phyloP scores from a whole-genome alignment of 2,113 vertebrate genomes.

The Heterotis niloticus region DNA sequence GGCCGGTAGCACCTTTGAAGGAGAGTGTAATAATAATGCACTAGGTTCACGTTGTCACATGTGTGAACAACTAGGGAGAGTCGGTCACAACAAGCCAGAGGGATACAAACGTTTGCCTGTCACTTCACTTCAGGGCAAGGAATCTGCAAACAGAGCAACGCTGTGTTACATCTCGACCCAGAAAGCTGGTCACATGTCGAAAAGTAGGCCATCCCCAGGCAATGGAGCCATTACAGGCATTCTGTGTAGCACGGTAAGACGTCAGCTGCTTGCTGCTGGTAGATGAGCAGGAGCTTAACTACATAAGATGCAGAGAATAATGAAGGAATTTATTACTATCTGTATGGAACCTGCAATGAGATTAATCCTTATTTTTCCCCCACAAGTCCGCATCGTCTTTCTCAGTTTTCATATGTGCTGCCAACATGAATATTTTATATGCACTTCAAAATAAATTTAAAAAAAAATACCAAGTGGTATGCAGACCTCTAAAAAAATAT shows the following conservation, averaged over 20 bases:
- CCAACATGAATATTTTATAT: not conserved
- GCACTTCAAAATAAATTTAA: conserved; percentile 13
- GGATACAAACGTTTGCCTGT: too few species aligned
- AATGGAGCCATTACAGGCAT: not conserved
- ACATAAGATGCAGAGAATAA: not conserved
- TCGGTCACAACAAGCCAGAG: too few species aligned
- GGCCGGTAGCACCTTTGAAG: too few species aligned
- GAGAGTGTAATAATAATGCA: too few species aligned
- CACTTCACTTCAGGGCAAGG: too few species aligned
- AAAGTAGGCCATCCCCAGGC: not conserved
- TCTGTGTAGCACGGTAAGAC: not conserved
- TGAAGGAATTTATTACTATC: conserved; percentile 14
- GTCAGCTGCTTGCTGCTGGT: conserved; percentile 2
- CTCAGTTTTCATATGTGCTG: not conserved
- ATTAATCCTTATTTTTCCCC: not conserved
- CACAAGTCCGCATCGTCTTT: conserved; percentile 1
- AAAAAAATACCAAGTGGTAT: not conserved
- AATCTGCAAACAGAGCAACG: too few species aligned
- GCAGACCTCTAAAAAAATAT: not conserved
- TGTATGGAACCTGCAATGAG: not conserved
- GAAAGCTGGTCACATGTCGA: not conserved
- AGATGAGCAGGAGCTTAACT: conserved; percentile 22
- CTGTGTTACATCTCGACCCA: not conserved
- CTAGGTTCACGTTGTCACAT: too few species aligned
- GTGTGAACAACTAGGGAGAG: too few species aligned